Evolutionary conservation across 2,797 vertebrate species (phyloP).

Genomic region (Acanthiza pusilla): DNA sequence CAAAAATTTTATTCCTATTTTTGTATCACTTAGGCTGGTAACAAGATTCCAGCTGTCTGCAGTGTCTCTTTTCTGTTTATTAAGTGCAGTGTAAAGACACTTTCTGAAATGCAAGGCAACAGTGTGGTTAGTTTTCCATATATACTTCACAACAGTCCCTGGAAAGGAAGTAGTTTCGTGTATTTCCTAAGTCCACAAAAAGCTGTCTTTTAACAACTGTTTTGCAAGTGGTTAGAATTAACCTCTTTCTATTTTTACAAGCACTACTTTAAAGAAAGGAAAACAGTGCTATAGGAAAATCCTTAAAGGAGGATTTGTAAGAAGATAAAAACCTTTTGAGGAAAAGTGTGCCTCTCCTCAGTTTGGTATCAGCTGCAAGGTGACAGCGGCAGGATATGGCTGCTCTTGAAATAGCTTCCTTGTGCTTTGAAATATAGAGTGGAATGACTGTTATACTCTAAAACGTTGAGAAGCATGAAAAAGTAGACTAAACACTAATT

Average conservation of each 20-base stretch:
- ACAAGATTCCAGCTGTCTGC: neutral
- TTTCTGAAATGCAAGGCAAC: neutral
- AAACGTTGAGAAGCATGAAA: neutral
- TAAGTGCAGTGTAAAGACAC: neutral
- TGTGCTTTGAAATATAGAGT: neutral
- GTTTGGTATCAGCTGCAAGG: neutral
- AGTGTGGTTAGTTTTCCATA: neutral
- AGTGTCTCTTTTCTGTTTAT: neutral
- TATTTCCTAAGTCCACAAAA: neutral
- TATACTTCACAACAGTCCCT: neutral
- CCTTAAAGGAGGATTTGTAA: neutral
- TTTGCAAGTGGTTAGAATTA: neutral
- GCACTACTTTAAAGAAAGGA: neutral
- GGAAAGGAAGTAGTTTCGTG: neutral
- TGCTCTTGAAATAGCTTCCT: neutral
- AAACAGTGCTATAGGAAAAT: neutral
- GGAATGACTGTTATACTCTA: neutral
- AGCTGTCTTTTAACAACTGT: neutral
- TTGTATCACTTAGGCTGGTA: neutral
- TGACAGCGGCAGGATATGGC: neutral
- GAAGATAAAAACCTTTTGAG: neutral
- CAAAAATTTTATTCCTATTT: neutral
- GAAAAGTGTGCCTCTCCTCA: neutral
- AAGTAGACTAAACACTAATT: constrained; percentile 7
- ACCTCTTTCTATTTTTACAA: neutral